Percentiles rank a stretch among this genome's conserved stretches.
These are phyloP conservation scores for Argya squamiceps DNA, from an alignment of 2,797 vertebrate species.

Conservation along the genomic window DNA sequence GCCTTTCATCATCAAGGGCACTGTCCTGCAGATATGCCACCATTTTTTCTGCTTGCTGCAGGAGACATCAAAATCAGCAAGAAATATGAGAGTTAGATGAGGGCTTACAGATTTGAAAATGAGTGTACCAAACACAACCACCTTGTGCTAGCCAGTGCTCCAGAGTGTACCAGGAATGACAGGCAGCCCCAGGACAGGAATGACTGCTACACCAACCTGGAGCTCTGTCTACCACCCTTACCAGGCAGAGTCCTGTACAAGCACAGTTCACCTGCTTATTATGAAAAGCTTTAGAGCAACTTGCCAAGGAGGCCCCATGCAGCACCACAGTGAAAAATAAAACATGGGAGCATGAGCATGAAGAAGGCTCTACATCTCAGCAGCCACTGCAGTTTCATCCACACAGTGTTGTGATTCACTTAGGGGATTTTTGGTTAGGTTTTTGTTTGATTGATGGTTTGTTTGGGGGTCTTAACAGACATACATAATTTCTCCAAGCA, in stretches of 20 bases:
- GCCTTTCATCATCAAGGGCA: slow-evolving; percentile 90
- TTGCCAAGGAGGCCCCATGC: not conserved
- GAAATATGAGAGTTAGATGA: not conserved
- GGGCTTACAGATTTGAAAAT: not conserved
- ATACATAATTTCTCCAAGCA: not conserved
- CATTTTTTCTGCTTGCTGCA: slow-evolving; percentile 98
- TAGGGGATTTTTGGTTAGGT: fast-evolving
- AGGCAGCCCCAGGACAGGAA: not conserved
- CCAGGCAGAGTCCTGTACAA: not conserved
- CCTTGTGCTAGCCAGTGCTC: not conserved
- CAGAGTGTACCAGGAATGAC: not conserved
- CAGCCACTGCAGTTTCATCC: not conserved
- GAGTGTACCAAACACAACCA: fast-evolving
- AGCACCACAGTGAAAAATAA: not conserved
- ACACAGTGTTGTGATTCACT: fast-evolving
- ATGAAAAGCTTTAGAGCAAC: not conserved
- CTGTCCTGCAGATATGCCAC: slow-evolving; percentile 98
- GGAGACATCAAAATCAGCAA: slow-evolving; percentile 3
- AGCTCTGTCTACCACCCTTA: not conserved
- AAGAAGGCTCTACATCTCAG: not conserved
- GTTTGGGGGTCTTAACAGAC: not conserved
- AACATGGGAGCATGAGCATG: not conserved
- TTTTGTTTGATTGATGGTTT: not conserved
- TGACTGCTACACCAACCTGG: not conserved
- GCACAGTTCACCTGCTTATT: not conserved